Evolutionary conservation across 2,888 invertebrate species (phyloP).

Genomic region (Heteromyza rotundicornis): DNA sequence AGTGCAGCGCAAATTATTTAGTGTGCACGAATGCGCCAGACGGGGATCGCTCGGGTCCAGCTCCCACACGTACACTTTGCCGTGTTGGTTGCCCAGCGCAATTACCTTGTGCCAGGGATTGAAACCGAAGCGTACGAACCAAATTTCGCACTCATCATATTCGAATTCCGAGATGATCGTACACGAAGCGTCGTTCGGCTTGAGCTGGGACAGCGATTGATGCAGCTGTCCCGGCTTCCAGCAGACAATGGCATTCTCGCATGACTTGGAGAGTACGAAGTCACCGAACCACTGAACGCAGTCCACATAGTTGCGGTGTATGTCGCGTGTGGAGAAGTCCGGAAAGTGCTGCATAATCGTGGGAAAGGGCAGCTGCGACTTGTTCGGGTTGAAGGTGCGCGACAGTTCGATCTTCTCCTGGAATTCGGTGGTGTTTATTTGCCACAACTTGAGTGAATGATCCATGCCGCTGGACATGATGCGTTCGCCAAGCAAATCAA

Average conservation of each 20-base stretch:
- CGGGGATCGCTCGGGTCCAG: constrained; percentile 85
- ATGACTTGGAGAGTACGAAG: constrained; percentile 93
- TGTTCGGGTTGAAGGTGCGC: constrained; percentile 79
- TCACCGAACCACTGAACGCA: constrained; percentile 97
- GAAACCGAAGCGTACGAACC: constrained; percentile 95
- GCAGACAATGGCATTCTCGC: constrained; percentile 94
- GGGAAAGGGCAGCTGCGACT: constrained; percentile 83
- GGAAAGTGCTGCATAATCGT: constrained; percentile 93
- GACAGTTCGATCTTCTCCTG: constrained; percentile 84
- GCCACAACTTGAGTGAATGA: constrained; percentile 95
- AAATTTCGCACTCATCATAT: constrained; percentile 94
- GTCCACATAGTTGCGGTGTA: constrained; percentile 98
- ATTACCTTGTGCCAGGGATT: constrained; percentile 91
- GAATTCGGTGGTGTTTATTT: constrained; percentile 82
- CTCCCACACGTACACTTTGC: constrained; percentile 95
- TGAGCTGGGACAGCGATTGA: constrained; percentile 72
- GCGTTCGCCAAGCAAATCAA: constrained; percentile 79
- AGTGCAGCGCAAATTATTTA: constrained; percentile 85
- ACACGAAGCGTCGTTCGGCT: constrained; percentile 78
- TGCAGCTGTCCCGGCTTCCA: constrained; percentile 93
- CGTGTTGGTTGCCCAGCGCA: constrained; percentile 94
- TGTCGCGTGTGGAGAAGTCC: constrained; percentile 94
- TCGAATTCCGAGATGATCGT: constrained; percentile 90
- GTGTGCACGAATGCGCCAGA: constrained; percentile 76
- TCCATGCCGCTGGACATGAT: constrained; percentile 99